phyloP scores from a whole-genome alignment of 2,888 invertebrate species.

The Acanthosepion pharaonis region DNA sequence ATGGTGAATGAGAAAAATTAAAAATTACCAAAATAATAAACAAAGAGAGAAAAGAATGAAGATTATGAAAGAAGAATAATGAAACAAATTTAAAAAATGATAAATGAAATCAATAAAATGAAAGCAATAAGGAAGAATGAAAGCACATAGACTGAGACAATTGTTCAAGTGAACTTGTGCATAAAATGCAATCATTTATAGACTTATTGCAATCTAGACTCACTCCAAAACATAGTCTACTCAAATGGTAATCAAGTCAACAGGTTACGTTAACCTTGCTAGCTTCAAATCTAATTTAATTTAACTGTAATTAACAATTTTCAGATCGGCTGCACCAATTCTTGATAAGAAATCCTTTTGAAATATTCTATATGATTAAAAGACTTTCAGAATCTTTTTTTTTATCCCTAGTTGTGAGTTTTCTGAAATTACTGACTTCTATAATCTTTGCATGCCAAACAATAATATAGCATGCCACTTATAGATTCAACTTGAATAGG shows the following conservation, averaged over 20 bases:
- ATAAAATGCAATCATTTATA: neutral
- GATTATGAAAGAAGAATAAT: too few species aligned
- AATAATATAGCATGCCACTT: too few species aligned
- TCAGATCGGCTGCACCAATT: neutral
- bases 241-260: neutral
- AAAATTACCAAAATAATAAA: neutral
- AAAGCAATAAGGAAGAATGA: neutral
- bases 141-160: neutral
- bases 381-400: neutral
- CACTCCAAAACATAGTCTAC: neutral
- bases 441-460: neutral
- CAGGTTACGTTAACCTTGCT: neutral
- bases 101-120: neutral
- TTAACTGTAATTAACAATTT: neutral
- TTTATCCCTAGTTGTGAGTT: neutral
- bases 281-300: neutral
- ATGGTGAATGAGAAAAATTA: neutral
- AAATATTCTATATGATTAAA: neutral
- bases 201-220: neutral
- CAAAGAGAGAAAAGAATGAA: too few species aligned
- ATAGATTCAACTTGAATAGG: too few species aligned
- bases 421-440: neutral
- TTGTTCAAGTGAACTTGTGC: neutral
- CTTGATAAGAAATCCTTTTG: neutral
- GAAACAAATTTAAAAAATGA: neutral